phyloP scores from a whole-genome alignment of 1,140 invertebrate genomes.

The Camponotus pennsylvanicus region DNA sequence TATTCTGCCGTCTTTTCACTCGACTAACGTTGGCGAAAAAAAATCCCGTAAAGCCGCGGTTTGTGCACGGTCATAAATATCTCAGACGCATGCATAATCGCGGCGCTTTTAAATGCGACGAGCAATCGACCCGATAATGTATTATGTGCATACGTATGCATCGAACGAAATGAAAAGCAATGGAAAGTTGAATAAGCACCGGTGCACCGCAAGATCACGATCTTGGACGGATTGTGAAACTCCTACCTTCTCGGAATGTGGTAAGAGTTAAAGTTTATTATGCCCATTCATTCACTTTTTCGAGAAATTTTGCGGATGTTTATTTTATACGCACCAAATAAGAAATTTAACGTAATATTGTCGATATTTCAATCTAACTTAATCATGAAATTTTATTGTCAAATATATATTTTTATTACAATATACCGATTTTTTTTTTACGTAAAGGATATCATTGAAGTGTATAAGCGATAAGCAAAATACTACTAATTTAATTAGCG shows the following conservation, averaged over 20 bases:
- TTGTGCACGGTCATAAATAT: slow-evolving; percentile 55
- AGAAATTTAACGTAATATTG: background rate
- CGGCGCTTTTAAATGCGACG: slow-evolving; percentile 62
- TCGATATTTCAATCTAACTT: slow-evolving; percentile 3
- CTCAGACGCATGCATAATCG: slow-evolving; percentile 59
- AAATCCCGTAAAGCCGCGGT: slow-evolving; percentile 21
- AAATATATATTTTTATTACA: background rate
- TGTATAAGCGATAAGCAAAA: background rate
- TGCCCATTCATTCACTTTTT: slow-evolving; percentile 17
- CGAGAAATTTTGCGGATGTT: slow-evolving; percentile 9
- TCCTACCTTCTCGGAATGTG: slow-evolving; percentile 48
- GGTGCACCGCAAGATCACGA: slow-evolving; percentile 67
- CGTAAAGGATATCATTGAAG: background rate
- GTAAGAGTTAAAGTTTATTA: slow-evolving; percentile 18
- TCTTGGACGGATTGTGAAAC: slow-evolving; percentile 70
- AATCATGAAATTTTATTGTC: background rate
- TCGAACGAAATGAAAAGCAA: slow-evolving; percentile 75
- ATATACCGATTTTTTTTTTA: slow-evolving; percentile 3
- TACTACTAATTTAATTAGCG: background rate
- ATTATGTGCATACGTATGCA: slow-evolving; percentile 56
- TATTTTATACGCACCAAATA: slow-evolving; percentile 14
- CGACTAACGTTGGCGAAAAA: slow-evolving; percentile 47
- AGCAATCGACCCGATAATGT: slow-evolving; percentile 61
- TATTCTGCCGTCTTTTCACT: background rate
- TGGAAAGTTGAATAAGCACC: slow-evolving; percentile 72